Evolutionary conservation across 1,140 invertebrate species (phyloP).

Genomic region (Achatina immaculata): DNA sequence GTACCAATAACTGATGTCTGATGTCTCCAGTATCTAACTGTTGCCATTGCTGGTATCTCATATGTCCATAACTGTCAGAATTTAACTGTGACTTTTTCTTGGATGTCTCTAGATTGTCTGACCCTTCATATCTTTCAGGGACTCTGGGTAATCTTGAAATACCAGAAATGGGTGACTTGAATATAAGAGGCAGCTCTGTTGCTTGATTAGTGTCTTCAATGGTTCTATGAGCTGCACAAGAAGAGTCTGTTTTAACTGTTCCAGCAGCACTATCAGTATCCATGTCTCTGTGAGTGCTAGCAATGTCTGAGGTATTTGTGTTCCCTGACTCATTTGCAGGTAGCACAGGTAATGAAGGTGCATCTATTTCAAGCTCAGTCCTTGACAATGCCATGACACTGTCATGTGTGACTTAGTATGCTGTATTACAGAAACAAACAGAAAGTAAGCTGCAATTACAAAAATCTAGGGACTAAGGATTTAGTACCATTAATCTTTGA

Average conservation of each 20-base stretch:
- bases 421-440: no score
- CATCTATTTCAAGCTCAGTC: no score
- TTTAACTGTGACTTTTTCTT: not conserved
- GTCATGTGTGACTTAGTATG: no score
- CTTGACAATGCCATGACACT: no score
- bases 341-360: no score
- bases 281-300: not conserved
- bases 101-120: not conserved
- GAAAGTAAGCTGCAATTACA: no score
- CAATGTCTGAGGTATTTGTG: not conserved
- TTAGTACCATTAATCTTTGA: no score
- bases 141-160: not conserved
- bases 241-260: not conserved
- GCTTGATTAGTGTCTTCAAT: not conserved
- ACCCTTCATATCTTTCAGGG: not conserved
- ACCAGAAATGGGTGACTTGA: not conserved
- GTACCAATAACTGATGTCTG: constrained; percentile 24
- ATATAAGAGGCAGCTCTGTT: not conserved
- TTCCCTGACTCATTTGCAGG: not conserved
- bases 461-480: no score
- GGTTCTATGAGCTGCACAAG: not conserved
- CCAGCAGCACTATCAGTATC: not conserved
- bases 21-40: not conserved
- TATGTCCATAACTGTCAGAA: not conserved
- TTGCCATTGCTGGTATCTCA: not conserved